Conservation (phyloP, 2,888 invertebrate species). For the Thereva unica region DNA sequence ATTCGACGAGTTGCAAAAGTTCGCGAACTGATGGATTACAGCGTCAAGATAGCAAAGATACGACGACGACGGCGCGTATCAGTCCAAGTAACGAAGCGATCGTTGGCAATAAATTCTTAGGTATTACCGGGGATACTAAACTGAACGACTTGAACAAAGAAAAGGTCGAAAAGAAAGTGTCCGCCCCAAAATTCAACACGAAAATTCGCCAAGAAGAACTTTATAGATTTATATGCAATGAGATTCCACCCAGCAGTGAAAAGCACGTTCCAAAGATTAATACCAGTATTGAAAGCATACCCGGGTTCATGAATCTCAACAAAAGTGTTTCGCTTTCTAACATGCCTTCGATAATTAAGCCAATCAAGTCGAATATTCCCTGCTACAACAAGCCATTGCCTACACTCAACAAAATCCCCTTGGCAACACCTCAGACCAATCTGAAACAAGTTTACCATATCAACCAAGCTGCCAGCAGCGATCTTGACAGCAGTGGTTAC, state of each 20-base stretch:
- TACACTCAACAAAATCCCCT: slow-evolving; percentile 54
- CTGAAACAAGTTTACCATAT: slow-evolving; percentile 8
- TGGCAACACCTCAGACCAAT: slow-evolving; percentile 53
- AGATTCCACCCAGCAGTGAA: slow-evolving; percentile 46
- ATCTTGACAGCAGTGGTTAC: too few relatives aligned
- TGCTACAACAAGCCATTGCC: slow-evolving; percentile 55
- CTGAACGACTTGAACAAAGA: too few relatives aligned
- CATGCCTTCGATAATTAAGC: slow-evolving; percentile 50
- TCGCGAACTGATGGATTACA: slow-evolving; percentile 31
- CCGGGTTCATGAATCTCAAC: slow-evolving; percentile 46
- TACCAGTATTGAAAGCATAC: slow-evolving; percentile 27
- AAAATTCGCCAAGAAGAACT: slow-evolving; percentile 57
- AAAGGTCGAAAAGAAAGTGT: too few relatives aligned
- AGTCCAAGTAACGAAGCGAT: too few relatives aligned
- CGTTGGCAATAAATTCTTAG: too few relatives aligned
- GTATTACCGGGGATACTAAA: too few relatives aligned
- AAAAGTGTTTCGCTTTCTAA: slow-evolving; percentile 56
- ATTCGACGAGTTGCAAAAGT: slow-evolving; percentile 15
- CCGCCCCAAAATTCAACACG: background rate
- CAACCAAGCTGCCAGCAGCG: too few relatives aligned
- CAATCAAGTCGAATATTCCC: slow-evolving; percentile 56
- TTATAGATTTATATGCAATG: slow-evolving; percentile 57
- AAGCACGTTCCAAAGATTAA: slow-evolving; percentile 2
- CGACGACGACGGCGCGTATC: too few relatives aligned
- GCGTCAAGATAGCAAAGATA: slow-evolving; percentile 51